These are phyloP conservation scores for Dryobota labecula DNA, from an alignment of 2,888 invertebrate genomes.

Conservation along the genomic window DNA sequence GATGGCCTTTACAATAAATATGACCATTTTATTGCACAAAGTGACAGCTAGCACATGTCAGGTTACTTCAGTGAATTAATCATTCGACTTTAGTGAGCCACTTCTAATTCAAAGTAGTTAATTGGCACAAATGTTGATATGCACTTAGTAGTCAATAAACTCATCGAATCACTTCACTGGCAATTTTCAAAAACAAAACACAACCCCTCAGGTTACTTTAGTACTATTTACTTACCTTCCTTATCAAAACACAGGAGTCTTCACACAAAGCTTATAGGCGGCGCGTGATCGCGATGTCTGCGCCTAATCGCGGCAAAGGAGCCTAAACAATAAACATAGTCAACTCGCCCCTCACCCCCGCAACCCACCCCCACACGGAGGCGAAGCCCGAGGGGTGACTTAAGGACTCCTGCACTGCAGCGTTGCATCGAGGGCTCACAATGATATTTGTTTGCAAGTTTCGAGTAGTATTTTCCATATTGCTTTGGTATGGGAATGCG, in stretches of 20 bases:
- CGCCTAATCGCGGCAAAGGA: constrained; percentile 55
- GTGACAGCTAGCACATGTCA: too few species aligned
- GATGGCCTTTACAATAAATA: too few species aligned
- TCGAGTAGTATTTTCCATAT: constrained; percentile 53
- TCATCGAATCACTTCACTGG: not conserved
- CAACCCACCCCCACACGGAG: constrained; percentile 24
- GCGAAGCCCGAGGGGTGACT: constrained; percentile 41
- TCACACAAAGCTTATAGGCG: constrained; percentile 30
- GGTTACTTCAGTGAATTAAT: too few species aligned
- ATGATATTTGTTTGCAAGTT: constrained; percentile 55
- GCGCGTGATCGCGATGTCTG: constrained; percentile 41
- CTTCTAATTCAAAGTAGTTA: too few species aligned
- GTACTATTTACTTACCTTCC: not conserved
- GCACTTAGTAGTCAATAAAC: not conserved
- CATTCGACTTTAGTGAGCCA: too few species aligned
- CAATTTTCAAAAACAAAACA: constrained; percentile 5
- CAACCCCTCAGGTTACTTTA: not conserved
- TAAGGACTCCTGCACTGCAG: constrained; percentile 48
- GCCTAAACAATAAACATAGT: constrained; percentile 68
- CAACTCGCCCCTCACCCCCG: constrained; percentile 35
- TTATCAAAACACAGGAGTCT: not conserved
- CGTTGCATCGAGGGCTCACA: constrained; percentile 48
- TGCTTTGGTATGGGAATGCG: constrained; percentile 33
- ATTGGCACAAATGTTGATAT: too few species aligned
- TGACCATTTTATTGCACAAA: too few species aligned